These are phyloP conservation scores for Globicephala melas DNA, from an alignment of 2,113 vertebrate species.

Conservation along the genomic window DNA sequence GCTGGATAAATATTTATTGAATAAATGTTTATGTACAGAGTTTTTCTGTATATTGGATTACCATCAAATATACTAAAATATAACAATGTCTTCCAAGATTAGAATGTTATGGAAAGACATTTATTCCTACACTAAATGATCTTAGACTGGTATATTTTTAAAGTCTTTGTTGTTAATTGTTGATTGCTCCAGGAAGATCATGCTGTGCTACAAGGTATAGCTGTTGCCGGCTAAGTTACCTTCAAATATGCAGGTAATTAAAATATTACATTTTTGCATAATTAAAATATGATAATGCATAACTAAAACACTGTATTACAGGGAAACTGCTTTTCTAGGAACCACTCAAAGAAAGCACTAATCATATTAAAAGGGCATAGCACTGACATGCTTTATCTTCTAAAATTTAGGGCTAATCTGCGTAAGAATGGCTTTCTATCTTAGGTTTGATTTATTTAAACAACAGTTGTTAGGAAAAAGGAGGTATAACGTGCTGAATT, in stretches of 20 bases:
- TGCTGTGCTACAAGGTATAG: background rate
- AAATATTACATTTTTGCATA: background rate
- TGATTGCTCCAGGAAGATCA: background rate
- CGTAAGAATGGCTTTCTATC: constrained; percentile 46
- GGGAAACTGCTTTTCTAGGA: constrained; percentile 1
- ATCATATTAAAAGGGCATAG: background rate
- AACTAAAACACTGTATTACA: background rate
- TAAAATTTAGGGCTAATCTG: constrained; percentile 49
- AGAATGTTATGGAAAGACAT: background rate
- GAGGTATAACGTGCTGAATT: background rate
- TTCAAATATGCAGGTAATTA: constrained; percentile 35
- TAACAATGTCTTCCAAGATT: background rate
- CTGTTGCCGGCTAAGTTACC: background rate
- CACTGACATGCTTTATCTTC: background rate
- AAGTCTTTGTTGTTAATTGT: constrained; percentile 2
- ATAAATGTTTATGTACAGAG: background rate
- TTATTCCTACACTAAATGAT: background rate
- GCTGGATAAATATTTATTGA: constrained; percentile 31
- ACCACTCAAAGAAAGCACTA: constrained; percentile 16
- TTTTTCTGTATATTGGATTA: background rate
- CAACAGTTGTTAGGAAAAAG: constrained; percentile 44
- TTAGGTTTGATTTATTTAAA: constrained; percentile 56
- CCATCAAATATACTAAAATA: background rate
- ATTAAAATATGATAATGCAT: background rate
- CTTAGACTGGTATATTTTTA: background rate